Conservation (phyloP, 2,797 vertebrate species). For the Vipera latastei region DNA sequence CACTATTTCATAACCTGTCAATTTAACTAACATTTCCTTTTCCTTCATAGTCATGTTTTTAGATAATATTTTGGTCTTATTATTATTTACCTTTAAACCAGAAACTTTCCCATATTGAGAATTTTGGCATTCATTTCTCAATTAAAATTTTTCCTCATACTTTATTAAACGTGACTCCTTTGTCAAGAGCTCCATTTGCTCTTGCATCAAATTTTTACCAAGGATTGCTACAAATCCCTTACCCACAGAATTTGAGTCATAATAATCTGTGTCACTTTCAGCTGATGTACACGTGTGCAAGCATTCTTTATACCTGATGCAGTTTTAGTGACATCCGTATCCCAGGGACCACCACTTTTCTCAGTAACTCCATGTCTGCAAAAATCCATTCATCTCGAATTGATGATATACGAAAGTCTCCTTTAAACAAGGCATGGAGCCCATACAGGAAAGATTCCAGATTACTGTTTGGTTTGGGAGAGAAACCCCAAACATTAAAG, state of each 20-base stretch:
- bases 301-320: constrained; percentile 83
- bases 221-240: neutral
- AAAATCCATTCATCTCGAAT: constrained; percentile 98
- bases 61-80: too few species aligned
- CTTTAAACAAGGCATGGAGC: constrained; percentile 95
- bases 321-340: constrained; percentile 98
- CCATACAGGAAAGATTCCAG: constrained; percentile 98
- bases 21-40: too few species aligned
- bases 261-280: neutral
- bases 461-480: constrained; percentile 78
- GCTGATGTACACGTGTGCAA: neutral
- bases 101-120: too few species aligned
- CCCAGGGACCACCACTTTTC: constrained; percentile 96
- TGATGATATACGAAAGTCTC: constrained; percentile 98
- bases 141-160: neutral
- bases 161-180: neutral
- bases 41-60: too few species aligned
- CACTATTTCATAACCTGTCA: too few species aligned
- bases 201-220: neutral
- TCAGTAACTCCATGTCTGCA: constrained; percentile 97
- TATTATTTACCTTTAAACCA: too few species aligned
- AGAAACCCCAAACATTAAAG: constrained; percentile 44
- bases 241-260: neutral
- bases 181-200: neutral
- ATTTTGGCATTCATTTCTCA: neutral